Conservation (phyloP, 2,113 vertebrate genomes). For the Miniopterus natalensis region DNA sequence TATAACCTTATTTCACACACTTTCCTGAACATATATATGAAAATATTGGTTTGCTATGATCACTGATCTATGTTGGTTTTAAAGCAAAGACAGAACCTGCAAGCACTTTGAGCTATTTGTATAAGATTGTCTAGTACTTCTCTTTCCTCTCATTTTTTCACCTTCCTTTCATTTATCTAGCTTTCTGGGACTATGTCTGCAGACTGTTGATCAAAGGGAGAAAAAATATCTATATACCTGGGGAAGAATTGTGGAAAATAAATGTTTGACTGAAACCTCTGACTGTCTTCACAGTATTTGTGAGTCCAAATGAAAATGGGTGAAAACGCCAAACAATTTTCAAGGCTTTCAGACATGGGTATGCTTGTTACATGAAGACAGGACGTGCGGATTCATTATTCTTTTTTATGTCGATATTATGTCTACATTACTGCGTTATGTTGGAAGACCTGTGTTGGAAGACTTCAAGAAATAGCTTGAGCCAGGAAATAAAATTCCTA, state of each 20-base stretch:
- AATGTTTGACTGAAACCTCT: conserved; percentile 47
- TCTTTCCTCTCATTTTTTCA: neutral
- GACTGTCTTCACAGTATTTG: neutral
- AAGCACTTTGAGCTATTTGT: neutral
- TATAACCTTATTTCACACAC: neutral
- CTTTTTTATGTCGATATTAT: conserved; percentile 28
- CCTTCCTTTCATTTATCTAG: conserved; percentile 23
- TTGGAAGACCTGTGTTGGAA: conserved; percentile 12
- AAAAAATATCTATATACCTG: conserved; percentile 19
- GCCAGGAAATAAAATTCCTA: conserved; percentile 48
- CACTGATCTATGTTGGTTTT: neutral
- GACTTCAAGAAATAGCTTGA: conserved; percentile 27
- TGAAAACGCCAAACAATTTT: conserved; percentile 34
- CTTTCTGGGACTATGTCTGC: conserved; percentile 28
- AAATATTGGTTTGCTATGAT: neutral
- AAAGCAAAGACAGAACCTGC: neutral
- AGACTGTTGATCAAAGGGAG: conserved; percentile 43
- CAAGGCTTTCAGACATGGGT: conserved; percentile 13
- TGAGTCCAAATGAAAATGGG: conserved; percentile 48
- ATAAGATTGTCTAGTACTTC: neutral
- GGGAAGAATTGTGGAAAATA: neutral
- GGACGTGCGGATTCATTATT: neutral
- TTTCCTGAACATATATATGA: neutral
- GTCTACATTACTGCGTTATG: neutral
- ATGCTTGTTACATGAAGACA: conserved; percentile 46